Evolutionary conservation across 2,113 vertebrate genomes (phyloP).

Genomic region (Leuciscus idus): DNA sequence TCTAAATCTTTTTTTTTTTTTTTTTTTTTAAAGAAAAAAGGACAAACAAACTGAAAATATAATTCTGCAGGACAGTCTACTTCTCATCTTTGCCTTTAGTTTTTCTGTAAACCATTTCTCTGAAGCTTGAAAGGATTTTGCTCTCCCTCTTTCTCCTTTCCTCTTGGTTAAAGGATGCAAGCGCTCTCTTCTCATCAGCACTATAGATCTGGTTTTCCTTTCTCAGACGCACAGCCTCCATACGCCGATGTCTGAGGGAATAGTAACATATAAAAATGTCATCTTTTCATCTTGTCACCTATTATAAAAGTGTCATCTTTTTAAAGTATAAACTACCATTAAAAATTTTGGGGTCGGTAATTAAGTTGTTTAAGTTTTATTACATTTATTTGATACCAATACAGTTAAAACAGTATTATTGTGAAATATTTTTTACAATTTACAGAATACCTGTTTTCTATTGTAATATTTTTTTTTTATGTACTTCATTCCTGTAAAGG

Average conservation of each 20-base stretch:
- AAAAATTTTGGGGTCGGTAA: no score
- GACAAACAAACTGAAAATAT: neutral
- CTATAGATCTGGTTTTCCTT: constrained; percentile 99
- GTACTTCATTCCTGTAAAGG: no score
- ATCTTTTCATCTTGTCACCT: no score
- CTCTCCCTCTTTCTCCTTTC: constrained; percentile 94
- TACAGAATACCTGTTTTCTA: no score
- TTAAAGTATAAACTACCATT: no score
- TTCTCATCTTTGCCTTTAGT: constrained; percentile 97
- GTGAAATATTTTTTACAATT: no score
- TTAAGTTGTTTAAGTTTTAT: no score
- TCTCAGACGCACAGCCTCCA: constrained; percentile 97
- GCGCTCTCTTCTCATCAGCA: constrained; percentile 92
- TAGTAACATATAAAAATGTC: neutral
- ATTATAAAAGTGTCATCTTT: neutral
- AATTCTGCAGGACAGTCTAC: constrained; percentile 62
- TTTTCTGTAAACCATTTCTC: constrained; percentile 97
- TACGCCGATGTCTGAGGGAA: constrained; percentile 87
- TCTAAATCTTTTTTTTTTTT: neutral
- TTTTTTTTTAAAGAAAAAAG: neutral
- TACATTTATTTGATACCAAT: no score
- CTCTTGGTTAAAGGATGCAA: constrained; percentile 97
- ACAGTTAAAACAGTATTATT: no score
- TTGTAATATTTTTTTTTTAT: no score
- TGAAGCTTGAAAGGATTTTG: constrained; percentile 96